Evolutionary conservation across 2,888 invertebrate genomes (phyloP).

Genomic region (Chalcis sispes): DNA sequence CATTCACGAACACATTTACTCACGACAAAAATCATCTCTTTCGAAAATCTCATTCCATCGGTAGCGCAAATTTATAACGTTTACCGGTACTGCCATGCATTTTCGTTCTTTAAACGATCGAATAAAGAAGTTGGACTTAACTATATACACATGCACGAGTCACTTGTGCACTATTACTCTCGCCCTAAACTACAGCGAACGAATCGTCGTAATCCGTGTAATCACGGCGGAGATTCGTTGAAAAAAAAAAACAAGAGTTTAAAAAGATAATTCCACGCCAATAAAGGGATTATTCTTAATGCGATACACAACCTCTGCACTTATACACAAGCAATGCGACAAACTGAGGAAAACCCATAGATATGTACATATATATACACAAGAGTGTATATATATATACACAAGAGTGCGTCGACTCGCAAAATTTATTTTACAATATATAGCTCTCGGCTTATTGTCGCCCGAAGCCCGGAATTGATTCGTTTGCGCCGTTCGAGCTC

Average conservation of each 20-base stretch:
- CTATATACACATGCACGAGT: too few relatives aligned
- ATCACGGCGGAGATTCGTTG: conserved; percentile 1
- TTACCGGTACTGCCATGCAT: conserved; percentile 11
- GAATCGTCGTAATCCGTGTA: conserved; percentile 47
- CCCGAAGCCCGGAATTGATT: conserved; percentile 41
- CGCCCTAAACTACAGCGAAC: conserved; percentile 16
- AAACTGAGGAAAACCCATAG: conserved; percentile 1
- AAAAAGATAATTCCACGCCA: conserved; percentile 52
- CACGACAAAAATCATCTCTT: too few relatives aligned
- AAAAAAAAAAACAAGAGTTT: conserved; percentile 24
- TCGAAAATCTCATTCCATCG: conserved; percentile 22
- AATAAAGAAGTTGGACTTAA: too few relatives aligned
- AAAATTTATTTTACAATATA: conserved; percentile 46
- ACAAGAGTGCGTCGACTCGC: conserved; percentile 36
- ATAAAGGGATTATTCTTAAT: conserved; percentile 51
- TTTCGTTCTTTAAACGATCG: too few relatives aligned
- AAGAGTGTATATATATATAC: too few relatives aligned
- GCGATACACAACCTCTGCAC: too few relatives aligned
- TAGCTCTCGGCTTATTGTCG: conserved; percentile 50
- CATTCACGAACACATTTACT: too few relatives aligned
- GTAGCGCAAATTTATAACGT: conserved; percentile 23
- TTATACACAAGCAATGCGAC: too few relatives aligned
- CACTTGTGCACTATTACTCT: too few relatives aligned
- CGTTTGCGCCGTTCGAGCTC: conserved; percentile 20
- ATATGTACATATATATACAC: too few relatives aligned